Base-by-base conservation (phyloP, 92 coral and sea anemone genomes). In the Umimayanthus kanabou region DNA sequence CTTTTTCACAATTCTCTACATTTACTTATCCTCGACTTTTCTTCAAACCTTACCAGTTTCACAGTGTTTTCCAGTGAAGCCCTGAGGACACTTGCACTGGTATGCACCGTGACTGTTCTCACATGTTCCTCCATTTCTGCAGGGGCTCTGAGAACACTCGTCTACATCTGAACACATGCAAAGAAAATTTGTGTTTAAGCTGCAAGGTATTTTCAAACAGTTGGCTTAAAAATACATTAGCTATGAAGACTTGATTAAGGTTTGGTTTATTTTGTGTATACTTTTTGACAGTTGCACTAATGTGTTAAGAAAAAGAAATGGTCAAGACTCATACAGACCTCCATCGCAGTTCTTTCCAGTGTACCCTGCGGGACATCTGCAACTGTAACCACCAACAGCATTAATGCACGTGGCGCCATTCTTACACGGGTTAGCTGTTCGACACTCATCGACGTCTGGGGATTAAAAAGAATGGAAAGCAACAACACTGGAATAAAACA, bases 321-420 rank as follows among this genome's bases (percentile, higher is more conserved):
- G 37, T 33, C 37, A 33, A 33, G 2, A 77, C 8, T 5, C 14
- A 20, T 6, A 77, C 81, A n/a, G 16, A 77, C 81, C 81, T 22
- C 61, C 37, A 33, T 33, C 37, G 37, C 37, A 33, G 37, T 33
- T 33, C 37, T 33, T 33, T 33, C 37, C 37, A 9, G 23, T 77
- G 61, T 43, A 77, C n/a, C 81, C 65, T 26, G 61, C 61, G 0
- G 81, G 81, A 45, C 81, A 77, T 43, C 81, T 77, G 57, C 81
- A 77, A 6, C 81, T 47, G 29, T 77, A 77, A 6, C 57, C 81
- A 29, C 81, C 81, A 45, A 43, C 50, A 77, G 81, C 50, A 30
- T 77, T 77, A n/a, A 45, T 77, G 57, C 81, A 77, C 28, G 81
- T 77, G 33, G 64, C 81, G 33, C 81, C 81, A 77, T 77, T 77